Evolutionary conservation across 1,140 invertebrate genomes (phyloP).

Genomic region (Drosophila punjabiensis): DNA sequence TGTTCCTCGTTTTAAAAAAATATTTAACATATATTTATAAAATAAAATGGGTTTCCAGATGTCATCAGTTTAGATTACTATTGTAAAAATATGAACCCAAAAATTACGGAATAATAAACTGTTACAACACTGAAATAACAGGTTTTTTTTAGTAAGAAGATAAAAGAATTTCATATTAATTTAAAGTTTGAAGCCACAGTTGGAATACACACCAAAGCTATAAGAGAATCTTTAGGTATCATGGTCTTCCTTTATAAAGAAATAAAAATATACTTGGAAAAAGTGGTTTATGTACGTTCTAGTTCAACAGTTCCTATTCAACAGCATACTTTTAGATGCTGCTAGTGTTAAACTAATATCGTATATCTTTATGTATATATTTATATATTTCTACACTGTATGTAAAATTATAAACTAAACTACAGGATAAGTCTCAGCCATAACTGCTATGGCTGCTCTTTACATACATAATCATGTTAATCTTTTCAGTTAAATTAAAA

Average conservation of each 20-base stretch:
- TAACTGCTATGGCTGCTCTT: no score
- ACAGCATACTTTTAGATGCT: neutral
- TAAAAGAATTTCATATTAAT: neutral
- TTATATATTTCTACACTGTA: no score
- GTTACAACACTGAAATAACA: neutral
- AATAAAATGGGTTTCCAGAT: neutral
- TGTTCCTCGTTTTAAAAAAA: neutral
- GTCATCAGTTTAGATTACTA: neutral
- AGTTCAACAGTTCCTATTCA: neutral
- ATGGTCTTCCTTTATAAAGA: neutral
- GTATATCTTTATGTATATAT: neutral
- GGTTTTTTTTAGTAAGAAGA: neutral
- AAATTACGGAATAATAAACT: neutral
- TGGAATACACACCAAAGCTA: neutral
- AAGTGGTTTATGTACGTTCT: neutral
- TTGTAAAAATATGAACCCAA: neutral
- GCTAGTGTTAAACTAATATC: neutral
- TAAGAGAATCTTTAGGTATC: neutral
- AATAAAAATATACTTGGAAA: neutral
- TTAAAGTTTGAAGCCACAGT: neutral
- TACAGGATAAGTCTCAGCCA: no score
- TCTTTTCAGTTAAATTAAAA: no score
- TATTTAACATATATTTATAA: neutral
- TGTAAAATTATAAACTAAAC: no score
- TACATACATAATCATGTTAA: no score